These are phyloP conservation scores for Lithobates pipiens DNA, from an alignment of 2,797 vertebrate genomes.

Conservation along the genomic window DNA sequence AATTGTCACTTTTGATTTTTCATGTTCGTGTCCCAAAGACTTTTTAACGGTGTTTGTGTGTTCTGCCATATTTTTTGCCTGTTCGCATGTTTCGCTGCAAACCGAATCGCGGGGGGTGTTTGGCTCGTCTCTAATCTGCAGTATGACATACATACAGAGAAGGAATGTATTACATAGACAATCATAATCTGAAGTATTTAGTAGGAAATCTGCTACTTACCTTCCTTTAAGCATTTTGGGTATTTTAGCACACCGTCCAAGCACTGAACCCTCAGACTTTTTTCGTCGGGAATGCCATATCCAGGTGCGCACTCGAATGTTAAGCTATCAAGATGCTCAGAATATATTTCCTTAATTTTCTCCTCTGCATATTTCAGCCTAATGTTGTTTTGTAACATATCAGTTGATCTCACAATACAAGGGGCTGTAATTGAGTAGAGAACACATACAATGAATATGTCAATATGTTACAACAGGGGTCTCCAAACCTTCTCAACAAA, in stretches of 20 bases:
- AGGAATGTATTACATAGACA: too few species aligned
- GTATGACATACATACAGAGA: too few species aligned
- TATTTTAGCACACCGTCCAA: background rate
- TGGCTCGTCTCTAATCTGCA: too few species aligned
- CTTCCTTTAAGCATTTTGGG: background rate
- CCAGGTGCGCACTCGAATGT: background rate
- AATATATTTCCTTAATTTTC: background rate
- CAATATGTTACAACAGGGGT: too few species aligned
- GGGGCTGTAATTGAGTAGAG: background rate
- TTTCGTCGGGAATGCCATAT: background rate
- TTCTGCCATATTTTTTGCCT: too few species aligned
- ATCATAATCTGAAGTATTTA: too few species aligned
- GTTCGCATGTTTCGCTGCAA: too few species aligned
- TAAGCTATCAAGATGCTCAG: background rate
- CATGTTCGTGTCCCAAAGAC: too few species aligned
- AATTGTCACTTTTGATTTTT: too few species aligned
- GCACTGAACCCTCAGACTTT: background rate
- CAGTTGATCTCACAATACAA: background rate
- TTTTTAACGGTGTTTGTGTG: too few species aligned
- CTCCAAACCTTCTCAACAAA: too few species aligned
- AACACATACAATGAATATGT: background rate
- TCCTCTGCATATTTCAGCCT: background rate
- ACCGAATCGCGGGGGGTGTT: too few species aligned
- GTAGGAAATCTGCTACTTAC: background rate
- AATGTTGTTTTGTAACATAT: background rate